Base-by-base conservation (phyloP, 2,888 invertebrate species). In the Abrostola triplasia region DNA sequence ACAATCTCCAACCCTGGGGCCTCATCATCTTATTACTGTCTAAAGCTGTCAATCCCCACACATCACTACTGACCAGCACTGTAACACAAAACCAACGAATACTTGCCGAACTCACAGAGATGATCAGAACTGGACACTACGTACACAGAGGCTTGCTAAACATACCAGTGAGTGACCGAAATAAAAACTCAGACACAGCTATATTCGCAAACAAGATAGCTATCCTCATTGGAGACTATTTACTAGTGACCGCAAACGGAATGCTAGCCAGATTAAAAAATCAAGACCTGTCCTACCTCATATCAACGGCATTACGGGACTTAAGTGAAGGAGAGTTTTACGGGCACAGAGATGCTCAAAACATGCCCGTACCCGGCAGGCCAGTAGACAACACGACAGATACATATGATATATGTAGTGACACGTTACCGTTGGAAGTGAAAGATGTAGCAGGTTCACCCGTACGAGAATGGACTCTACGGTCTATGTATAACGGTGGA, bases 171-270 rank as follows among this genome's bases (percentile, higher is more conserved):
- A 95, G 95, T 77, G 90, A 95, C 42, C 90, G 95, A 75, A 86
- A 93, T 11, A 90, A 94, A 35, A 95, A 95, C 57, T 92, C 94
- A 37, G 96, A 96, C 52, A 97, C 97, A 64, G 96, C 98, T 93
- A 95, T 97, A 84, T 97, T 97, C 88, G 98, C 98, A 0, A 98
- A 98, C 87, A 98, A 98, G 94, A 97, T 98, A 80, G 98, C 98
- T 0, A 95, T 98, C 10, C 94, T 98, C 0, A 97, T 97, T 70
- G 98, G 97, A 36, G 98, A 98, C 87, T 98, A 98, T 87, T 93
- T 98, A 63, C 92, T 98, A 0, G 97, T 97, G 36, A 98, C 97
- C 64, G 97, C 98, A 59, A 97, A 97, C 81, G 96, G 96, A 1
- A 97, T 97, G 90, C 91, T 98, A 35, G 98, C 98, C 1, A 95